Percentiles rank a stretch among this genome's conserved stretches.
phyloP scores from a whole-genome alignment of 2,888 invertebrate genomes.

The Pterostichus madidus region DNA sequence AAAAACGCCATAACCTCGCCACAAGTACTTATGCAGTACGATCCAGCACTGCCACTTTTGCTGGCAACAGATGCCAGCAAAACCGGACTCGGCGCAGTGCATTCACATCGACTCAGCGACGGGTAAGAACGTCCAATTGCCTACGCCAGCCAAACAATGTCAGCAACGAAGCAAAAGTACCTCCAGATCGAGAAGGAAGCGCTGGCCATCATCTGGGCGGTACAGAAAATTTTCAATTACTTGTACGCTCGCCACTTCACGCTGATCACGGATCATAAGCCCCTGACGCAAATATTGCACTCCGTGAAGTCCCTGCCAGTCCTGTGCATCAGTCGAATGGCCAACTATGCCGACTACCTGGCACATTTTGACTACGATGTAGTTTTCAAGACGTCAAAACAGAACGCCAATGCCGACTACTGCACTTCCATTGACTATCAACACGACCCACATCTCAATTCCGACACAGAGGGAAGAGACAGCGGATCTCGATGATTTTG shows the following conservation, averaged over 20 bases:
- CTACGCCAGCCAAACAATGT: slow-evolving; percentile 67
- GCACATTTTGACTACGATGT: slow-evolving; percentile 66
- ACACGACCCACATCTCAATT: not conserved
- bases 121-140: slow-evolving; percentile 57
- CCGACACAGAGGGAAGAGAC: slow-evolving; percentile 27
- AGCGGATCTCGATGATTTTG: slow-evolving; percentile 54
- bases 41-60: not conserved
- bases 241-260: slow-evolving; percentile 68
- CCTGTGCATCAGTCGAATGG: slow-evolving; percentile 69
- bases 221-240: slow-evolving; percentile 66
- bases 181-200: slow-evolving; percentile 68
- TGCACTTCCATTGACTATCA: not conserved
- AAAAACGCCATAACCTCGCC: slow-evolving; percentile 52
- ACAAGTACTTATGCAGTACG: slow-evolving; percentile 31
- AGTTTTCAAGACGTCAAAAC: slow-evolving; percentile 54
- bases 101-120: no score
- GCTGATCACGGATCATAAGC: slow-evolving; percentile 68
- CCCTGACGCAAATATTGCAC: slow-evolving; percentile 68
- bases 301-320: slow-evolving; percentile 67
- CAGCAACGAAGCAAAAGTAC: slow-evolving; percentile 64
- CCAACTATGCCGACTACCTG: slow-evolving; percentile 65
- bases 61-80: slow-evolving; percentile 62
- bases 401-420: slow-evolving; percentile 67
- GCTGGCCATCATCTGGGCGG: slow-evolving; percentile 66
- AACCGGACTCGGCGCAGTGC: no score